Evolutionary conservation across 2,888 invertebrate genomes (phyloP).

Genomic region (Autographa pulchrina): DNA sequence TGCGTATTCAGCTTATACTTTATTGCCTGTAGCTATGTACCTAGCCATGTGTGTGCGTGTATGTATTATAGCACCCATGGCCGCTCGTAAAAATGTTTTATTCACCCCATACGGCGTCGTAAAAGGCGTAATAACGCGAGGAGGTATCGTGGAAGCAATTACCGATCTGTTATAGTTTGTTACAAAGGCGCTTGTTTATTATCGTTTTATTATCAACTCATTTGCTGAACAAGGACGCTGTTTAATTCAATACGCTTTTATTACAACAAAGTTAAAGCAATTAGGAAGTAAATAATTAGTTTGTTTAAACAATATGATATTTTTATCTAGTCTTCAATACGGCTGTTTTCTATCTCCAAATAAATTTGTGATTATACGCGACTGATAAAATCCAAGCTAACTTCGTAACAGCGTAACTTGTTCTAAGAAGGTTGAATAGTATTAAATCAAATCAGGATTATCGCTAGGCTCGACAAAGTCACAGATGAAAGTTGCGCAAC

Average conservation of each 20-base stretch:
- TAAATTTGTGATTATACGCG: slow-evolving; percentile 20
- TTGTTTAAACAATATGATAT: slow-evolving; percentile 48
- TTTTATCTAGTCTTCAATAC: slow-evolving; percentile 41
- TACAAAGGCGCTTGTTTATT: slow-evolving; percentile 89
- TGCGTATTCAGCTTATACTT: slow-evolving; percentile 67
- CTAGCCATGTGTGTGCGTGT: slow-evolving; percentile 67
- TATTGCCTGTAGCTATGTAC: slow-evolving; percentile 73
- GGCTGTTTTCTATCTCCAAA: slow-evolving; percentile 49
- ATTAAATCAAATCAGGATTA: slow-evolving; percentile 64
- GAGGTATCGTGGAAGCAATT: slow-evolving; percentile 89
- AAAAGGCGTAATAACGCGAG: slow-evolving; percentile 89
- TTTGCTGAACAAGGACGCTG: slow-evolving; percentile 86
- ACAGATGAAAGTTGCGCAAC: slow-evolving; percentile 77
- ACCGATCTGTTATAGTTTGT: slow-evolving; percentile 90
- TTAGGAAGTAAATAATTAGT: slow-evolving; percentile 57
- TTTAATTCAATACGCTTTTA: slow-evolving; percentile 84
- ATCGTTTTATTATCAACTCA: slow-evolving; percentile 89
- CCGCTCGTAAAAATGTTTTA: slow-evolving; percentile 90
- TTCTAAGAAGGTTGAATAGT: slow-evolving; percentile 51
- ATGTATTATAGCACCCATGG: slow-evolving; percentile 87
- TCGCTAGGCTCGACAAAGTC: slow-evolving; percentile 69
- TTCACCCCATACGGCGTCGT: slow-evolving; percentile 89
- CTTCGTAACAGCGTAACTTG: slow-evolving; percentile 25
- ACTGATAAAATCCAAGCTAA: slow-evolving; percentile 16
- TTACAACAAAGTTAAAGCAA: slow-evolving; percentile 65